Evolutionary conservation across 1,140 invertebrate species (phyloP), one percentile per base, ranked within the genome.

Genomic region (Drosophila mojavensis): DNA sequence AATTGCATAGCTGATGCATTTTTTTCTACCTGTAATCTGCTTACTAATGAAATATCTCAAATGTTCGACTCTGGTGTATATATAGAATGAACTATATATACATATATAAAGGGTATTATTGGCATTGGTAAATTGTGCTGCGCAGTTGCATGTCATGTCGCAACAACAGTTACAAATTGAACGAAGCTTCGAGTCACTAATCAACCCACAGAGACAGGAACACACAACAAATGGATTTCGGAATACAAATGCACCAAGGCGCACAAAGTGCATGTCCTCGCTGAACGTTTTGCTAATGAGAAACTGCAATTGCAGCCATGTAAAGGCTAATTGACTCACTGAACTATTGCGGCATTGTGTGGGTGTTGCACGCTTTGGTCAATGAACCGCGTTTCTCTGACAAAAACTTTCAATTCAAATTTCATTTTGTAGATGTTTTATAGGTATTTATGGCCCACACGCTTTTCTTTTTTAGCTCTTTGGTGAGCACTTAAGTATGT

Each of bases 141-240:
- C 28, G 59, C 41, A 58, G 50, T 83, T 69, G 81, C 81, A 80
- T 83, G 81, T 73, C 72, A 47, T 51, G 55, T n/a, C 60, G 67
- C 66, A 80, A 77, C 70, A 69, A 78, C 60, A 62, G 26, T 1
- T n/a, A 26, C 20, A 15, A 62, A 72, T 76, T 30, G 28, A 60
- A 45, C n/a, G 47, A 13, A 13, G 13, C 17, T 62, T 5, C 4
- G 24, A 30, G 15, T 28, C 47, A 53, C 33, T 54, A 62, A 39
- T 50, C 33, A 13, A 13, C 15, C 47, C 10, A 24, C 36, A 24
- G 43, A 43, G 47, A 39, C 43, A 48, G 39, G 7, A 33, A 24
- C 58, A 20, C 58, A 43, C 60, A 76, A 69, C 56, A 72, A 78
- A 73, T 59, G 66, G 33, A 9, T 33, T 33, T 33, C 7, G 33